Evolutionary conservation across 2,888 invertebrate genomes (phyloP).

Genomic region (Lepidocyrtoides sp.): DNA sequence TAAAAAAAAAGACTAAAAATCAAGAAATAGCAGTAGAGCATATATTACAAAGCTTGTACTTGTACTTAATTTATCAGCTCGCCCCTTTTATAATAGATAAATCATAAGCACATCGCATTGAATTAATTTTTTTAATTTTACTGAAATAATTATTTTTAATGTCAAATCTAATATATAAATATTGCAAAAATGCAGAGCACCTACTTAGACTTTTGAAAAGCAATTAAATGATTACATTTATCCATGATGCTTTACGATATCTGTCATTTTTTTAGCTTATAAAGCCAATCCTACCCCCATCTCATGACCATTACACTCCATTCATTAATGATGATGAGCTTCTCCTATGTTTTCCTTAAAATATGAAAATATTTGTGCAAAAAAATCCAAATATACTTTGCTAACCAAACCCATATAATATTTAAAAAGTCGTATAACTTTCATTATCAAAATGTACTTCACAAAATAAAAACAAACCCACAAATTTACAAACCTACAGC

Average conservation of each 20-base stretch:
- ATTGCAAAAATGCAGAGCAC: too few species aligned
- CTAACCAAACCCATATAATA: neutral
- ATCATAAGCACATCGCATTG: too few species aligned
- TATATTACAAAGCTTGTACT: neutral
- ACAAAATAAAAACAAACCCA: neutral
- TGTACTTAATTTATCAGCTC: neutral
- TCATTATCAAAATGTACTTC: neutral
- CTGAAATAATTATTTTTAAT: too few species aligned
- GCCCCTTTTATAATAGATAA: too few species aligned
- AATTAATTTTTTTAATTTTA: too few species aligned
- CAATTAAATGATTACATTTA: too few species aligned
- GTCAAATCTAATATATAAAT: too few species aligned
- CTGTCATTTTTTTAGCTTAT: too few species aligned
- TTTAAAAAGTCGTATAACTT: neutral
- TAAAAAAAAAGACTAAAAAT: neutral
- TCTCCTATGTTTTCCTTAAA: neutral
- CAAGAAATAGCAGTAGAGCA: too few species aligned
- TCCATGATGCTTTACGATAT: too few species aligned
- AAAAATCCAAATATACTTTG: neutral
- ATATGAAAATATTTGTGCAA: neutral
- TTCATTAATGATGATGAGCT: slow-evolving; percentile 22
- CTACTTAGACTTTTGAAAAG: too few species aligned
- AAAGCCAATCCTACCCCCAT: too few species aligned
- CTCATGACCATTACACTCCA: neutral
- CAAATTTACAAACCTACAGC: neutral